phyloP scores from a whole-genome alignment of 2,797 vertebrate genomes.

The Callimico goeldii region DNA sequence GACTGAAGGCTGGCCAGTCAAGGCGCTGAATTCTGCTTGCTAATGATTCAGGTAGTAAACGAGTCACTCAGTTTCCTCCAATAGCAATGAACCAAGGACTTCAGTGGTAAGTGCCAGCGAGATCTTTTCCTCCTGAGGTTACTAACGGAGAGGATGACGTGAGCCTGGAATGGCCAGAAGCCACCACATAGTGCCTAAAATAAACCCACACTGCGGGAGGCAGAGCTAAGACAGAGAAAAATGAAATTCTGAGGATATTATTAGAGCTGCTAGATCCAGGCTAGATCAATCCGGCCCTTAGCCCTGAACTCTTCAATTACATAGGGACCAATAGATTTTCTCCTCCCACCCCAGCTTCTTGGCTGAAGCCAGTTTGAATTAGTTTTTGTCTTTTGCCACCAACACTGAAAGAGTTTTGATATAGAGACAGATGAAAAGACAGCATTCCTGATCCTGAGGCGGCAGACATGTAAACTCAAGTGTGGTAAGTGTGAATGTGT shows the following conservation, averaged over 20 bases:
- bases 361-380: neutral
- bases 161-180: neutral
- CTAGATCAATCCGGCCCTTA: neutral
- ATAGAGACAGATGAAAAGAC: neutral
- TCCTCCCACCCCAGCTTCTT: neutral
- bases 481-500: neutral
- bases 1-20: neutral
- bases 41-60: neutral
- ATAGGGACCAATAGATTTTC: neutral
- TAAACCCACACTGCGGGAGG: neutral
- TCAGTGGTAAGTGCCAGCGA: neutral
- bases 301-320: neutral
- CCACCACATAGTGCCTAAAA: neutral
- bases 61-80: neutral
- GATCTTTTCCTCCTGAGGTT: neutral
- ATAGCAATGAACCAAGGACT: neutral
- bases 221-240: neutral
- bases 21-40: neutral
- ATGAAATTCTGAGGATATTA: neutral
- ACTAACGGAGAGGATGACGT: neutral
- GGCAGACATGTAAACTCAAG: neutral
- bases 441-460: neutral
- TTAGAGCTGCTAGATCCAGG: neutral
- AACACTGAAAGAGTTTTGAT: constrained; percentile 22
- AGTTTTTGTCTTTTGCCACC: neutral